Percentiles rank a stretch among this genome's conserved stretches.
Evolutionary conservation across 1,140 invertebrate species (phyloP).

Genomic region (Macrocentrus cingulum): DNA sequence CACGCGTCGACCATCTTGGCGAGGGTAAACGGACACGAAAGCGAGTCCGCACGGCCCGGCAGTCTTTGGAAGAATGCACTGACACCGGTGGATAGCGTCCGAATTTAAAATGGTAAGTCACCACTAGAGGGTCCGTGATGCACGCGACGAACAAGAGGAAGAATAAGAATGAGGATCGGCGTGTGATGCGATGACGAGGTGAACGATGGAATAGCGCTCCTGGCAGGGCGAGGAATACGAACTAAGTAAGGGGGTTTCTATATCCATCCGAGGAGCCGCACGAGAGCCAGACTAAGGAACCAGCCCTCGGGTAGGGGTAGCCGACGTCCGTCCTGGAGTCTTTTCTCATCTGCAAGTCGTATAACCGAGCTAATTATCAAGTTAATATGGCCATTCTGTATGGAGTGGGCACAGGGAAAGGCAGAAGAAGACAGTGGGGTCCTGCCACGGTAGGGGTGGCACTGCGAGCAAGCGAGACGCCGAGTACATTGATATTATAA

Average conservation of each 20-base stretch:
- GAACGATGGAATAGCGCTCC: constrained; percentile 5
- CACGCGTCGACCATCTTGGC: too few species aligned
- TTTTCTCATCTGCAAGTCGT: constrained; percentile 85
- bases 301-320: constrained; percentile 59
- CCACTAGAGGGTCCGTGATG: constrained; percentile 30
- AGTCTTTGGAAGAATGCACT: constrained; percentile 55
- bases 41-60: constrained; percentile 40
- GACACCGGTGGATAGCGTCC: constrained; percentile 46
- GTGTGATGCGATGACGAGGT: constrained; percentile 5
- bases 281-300: constrained; percentile 62
- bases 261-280: constrained; percentile 61
- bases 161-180: constrained; percentile 17
- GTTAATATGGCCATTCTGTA: constrained; percentile 80
- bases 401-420: constrained; percentile 57
- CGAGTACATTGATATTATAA: constrained; percentile 72
- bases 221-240: constrained; percentile 59
- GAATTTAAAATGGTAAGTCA: constrained; percentile 46
- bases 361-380: constrained; percentile 88
- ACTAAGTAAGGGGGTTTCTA: constrained; percentile 57
- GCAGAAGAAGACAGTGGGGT: constrained; percentile 52
- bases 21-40: too few species aligned
- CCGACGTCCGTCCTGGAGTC: constrained; percentile 64
- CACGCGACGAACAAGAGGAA: constrained; percentile 27
- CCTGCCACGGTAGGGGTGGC: constrained; percentile 42
- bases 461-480: constrained; percentile 54